A percentile compares a stretch with the other conserved stretches of the same genome.
These are phyloP conservation scores for Dipus sagitta DNA, from an alignment of 2,797 vertebrate genomes.

Conservation along the genomic window DNA sequence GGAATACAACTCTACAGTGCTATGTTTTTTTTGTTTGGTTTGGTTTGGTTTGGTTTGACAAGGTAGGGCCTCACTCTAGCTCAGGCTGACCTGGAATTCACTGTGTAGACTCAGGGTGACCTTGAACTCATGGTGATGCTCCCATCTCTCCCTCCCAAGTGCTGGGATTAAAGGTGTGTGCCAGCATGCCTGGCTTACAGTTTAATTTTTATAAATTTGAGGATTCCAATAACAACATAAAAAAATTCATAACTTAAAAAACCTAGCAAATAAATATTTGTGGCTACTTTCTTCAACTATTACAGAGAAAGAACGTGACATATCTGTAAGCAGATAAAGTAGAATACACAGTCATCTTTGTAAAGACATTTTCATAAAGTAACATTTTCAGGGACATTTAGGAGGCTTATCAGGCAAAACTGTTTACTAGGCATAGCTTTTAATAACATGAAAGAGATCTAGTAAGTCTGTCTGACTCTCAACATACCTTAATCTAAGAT, in stretches of 20 bases:
- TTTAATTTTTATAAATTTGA: background rate
- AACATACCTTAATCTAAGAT: background rate
- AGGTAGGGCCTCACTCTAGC: too few relatives aligned
- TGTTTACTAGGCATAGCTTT: rapidly evolving
- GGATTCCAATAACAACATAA: background rate
- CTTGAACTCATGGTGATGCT: too few relatives aligned
- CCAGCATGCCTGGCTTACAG: background rate
- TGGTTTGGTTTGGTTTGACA: too few relatives aligned
- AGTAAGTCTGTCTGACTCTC: background rate
- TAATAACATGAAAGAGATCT: background rate
- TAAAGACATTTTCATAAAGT: background rate
- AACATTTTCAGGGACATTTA: background rate
- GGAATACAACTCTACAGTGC: background rate
- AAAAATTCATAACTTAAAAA: background rate
- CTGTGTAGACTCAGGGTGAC: too few relatives aligned
- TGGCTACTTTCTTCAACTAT: background rate
- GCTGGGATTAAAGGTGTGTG: too few relatives aligned
- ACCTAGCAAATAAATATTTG: background rate
- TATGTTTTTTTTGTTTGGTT: background rate
- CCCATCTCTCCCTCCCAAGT: too few relatives aligned
- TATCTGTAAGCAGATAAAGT: background rate
- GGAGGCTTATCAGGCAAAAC: background rate
- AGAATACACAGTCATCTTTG: background rate
- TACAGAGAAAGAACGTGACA: slow-evolving; percentile 15
- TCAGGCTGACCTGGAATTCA: too few relatives aligned